These are phyloP conservation scores for Diplosoma virens DNA, from an alignment of 23 tunicate genomes.

Conservation along the genomic window DNA sequence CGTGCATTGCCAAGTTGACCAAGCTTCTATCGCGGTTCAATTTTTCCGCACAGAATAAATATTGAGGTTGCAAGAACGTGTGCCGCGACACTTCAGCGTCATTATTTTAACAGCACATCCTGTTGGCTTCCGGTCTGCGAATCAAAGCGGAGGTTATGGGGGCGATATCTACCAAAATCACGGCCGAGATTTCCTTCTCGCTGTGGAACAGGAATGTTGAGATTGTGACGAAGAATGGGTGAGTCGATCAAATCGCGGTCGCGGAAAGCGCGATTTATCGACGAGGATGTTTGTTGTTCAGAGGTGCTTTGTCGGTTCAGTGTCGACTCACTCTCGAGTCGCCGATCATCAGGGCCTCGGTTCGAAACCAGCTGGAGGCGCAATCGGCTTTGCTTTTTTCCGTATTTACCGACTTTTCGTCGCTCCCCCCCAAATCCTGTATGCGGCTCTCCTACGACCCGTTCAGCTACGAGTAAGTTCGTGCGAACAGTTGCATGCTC, in stretches of 20 bases:
- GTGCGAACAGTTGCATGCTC: background rate
- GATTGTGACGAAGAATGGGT: conserved; percentile 86
- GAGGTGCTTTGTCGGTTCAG: conserved; percentile 88
- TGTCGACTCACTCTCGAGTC: conserved; percentile 87
- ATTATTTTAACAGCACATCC: conserved; percentile 55
- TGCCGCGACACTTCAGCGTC: background rate
- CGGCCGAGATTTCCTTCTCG: conserved; percentile 84
- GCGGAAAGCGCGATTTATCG: too few species aligned
- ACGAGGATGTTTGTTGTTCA: too few species aligned
- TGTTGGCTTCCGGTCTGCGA: conserved; percentile 81
- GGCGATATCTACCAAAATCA: conserved; percentile 85
- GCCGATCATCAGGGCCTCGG: conserved; percentile 89
- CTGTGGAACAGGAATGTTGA: conserved; percentile 93
- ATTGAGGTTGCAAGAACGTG: too few species aligned
- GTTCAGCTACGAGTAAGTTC: conserved; percentile 74
- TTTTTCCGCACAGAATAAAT: too few species aligned
- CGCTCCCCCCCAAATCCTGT: conserved; percentile 90
- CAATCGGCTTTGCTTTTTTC: conserved; percentile 71
- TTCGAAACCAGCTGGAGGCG: conserved; percentile 72
- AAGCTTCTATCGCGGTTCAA: too few species aligned
- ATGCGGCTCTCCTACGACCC: conserved; percentile 84
- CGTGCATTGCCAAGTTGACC: too few species aligned
- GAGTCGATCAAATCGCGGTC: conserved; percentile 3
- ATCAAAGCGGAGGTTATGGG: conserved; percentile 90
- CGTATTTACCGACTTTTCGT: conserved; percentile 89